Base-by-base conservation (phyloP, 2,113 vertebrate genomes). In the Osmerus mordax region DNA sequence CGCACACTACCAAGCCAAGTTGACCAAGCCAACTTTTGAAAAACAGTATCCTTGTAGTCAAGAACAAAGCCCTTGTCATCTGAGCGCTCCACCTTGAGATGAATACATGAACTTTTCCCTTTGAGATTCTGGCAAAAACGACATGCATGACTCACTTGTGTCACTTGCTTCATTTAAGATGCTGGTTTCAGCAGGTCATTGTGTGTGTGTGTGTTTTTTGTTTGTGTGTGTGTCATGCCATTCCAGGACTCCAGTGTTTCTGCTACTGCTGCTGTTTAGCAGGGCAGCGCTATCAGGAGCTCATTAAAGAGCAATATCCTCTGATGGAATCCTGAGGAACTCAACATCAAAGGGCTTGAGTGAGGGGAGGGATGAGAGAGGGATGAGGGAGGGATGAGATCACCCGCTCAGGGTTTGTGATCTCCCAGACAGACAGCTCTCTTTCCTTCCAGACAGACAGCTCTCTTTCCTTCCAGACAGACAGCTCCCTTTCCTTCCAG, bases 221-320 rank as follows among this genome's bases (percentile, higher is more conserved):
- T 56, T 51, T 56, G 52, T 66, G 4, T 66, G 4, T 59, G 23
- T 64, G 54, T 64, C 32, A 32, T 3, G 32, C 32, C 32, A 32
- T 32, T 32, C 32, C 6, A 32, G 6, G 32, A 32, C 32, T 32
- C 6, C 32, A 23, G 23, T 23, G 23, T 23, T 23, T 23, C 23
- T 23, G 23, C 23, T 23, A 23, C 23, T 23, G 23, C 23, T 23
- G 23, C 23, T 23, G 23, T 23, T 23, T 23, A 32, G 32, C 32
- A 32, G 18, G 29, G 28, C 52, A 76, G 13, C 53, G 19, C 64
- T 69, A 69, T 78, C 73, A 76, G 78, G 67, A 78, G 73, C 66
- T 76, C 76, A 78, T 84, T 86, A 74, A 74, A 83, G 28, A 11
- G 59, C 77, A 81, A 86, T 84, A 83, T 86, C 82, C 81, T 86